Evolutionary conservation across 2,888 invertebrate species (phyloP).

Genomic region (Synanthedon tipuliformis): DNA sequence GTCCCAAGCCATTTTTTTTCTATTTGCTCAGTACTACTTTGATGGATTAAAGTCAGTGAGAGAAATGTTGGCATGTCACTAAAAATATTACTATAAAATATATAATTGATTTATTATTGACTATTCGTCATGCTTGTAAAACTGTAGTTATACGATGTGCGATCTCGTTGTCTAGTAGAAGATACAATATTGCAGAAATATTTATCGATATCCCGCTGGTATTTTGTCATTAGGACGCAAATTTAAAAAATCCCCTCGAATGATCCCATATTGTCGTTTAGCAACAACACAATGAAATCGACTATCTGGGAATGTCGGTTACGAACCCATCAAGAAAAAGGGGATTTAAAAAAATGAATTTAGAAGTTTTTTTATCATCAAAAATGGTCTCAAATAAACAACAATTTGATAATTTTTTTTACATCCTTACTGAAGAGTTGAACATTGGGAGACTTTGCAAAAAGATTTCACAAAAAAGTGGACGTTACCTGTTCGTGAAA

Average conservation of each 20-base stretch:
- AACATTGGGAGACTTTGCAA: slow-evolving; percentile 57
- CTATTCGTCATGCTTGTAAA: slow-evolving; percentile 30
- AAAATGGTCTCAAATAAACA: slow-evolving; percentile 56
- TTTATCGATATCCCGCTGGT: slow-evolving; percentile 56
- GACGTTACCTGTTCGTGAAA: slow-evolving; percentile 67
- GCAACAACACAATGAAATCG: slow-evolving; percentile 45
- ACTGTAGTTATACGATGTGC: slow-evolving; percentile 16
- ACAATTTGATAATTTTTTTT: slow-evolving; percentile 45
- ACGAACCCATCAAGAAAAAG: slow-evolving; percentile 52
- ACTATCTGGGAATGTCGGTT: slow-evolving; percentile 68
- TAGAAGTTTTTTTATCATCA: slow-evolving; percentile 43
- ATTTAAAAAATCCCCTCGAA: slow-evolving; percentile 43
- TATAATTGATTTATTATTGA: slow-evolving; percentile 11
- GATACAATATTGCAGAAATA: slow-evolving; percentile 60
- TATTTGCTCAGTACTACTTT: too few species aligned
- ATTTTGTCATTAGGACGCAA: slow-evolving; percentile 56
- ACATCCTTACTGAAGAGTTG: slow-evolving; percentile 50
- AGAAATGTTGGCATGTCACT: not conserved
- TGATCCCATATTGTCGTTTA: slow-evolving; percentile 41
- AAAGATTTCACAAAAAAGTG: slow-evolving; percentile 55
- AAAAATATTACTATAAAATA: not conserved
- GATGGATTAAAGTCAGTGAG: too few species aligned
- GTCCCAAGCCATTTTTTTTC: not conserved
- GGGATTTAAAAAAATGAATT: slow-evolving; percentile 52
- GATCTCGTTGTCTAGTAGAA: slow-evolving; percentile 12